Conservation (phyloP, 2,797 vertebrate species). For the Protosalanx chinensis region DNA sequence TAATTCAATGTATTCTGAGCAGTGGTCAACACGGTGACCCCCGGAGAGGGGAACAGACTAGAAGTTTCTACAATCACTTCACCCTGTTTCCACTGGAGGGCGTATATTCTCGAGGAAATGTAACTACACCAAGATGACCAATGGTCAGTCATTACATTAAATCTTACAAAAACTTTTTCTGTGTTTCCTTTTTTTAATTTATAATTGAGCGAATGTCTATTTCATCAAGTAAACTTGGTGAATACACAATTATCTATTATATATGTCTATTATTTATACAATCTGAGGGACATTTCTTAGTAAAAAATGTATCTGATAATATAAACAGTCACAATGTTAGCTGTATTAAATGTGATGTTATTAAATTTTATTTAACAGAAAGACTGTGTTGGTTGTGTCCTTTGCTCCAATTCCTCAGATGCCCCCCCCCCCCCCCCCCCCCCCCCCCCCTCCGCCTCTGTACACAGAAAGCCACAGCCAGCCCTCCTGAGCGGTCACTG, state of each 20-base stretch:
- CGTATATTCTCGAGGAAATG: constrained; percentile 3
- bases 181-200: background rate
- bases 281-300: too few species aligned
- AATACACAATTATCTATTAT: too few species aligned
- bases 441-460: constrained; percentile 29
- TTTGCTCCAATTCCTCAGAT: constrained; percentile 33
- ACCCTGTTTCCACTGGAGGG: constrained; percentile 26
- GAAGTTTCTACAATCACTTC: constrained; percentile 1
- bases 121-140: background rate
- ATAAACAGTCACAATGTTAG: background rate
- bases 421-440: constrained; percentile 23
- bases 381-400: constrained; percentile 12
- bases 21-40: too few species aligned
- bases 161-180: background rate
- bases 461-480: constrained; percentile 38
- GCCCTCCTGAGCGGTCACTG: constrained; percentile 49
- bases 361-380: background rate
- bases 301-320: too few species aligned
- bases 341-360: background rate
- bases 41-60: background rate
- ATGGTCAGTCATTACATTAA: background rate
- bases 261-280: too few species aligned
- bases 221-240: too few species aligned
- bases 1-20: background rate
- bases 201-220: background rate